Base-by-base conservation (phyloP, 35 echinoderm and acorn worm genomes). In the Hemicentrotus pulcherrimus region DNA sequence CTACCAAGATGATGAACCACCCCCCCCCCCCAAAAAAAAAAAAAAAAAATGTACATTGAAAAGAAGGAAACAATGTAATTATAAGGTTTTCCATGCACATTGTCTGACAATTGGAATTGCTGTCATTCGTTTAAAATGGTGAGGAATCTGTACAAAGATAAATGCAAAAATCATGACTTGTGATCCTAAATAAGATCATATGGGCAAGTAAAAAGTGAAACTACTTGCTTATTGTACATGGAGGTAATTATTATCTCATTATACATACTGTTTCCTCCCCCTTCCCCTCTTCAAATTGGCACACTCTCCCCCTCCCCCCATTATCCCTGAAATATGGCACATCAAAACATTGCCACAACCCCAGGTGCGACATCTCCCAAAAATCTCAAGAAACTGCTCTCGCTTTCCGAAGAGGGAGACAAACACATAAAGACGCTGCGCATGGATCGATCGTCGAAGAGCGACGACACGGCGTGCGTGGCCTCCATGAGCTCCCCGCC, bases 361-460 rank as follows among this genome's bases (percentile, higher is more conserved):
- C 33, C 92, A 99, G 98, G 98, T 91, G 98, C 97, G 45, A 99
- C 98, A 11, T 99, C 98, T 47, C 98, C 98, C 4, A 99, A 97
- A 88, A 96, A 97, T 86, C 97, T 99, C 31, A 96, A 96, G 94
- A 99, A 99, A 94, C 86, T 99, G 32, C 95, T 99, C 86, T 96
- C 97, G 32, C 86, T 99, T 30, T 99, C 98, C 24, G 98, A 99
- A 88, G 98, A 99, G 86, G 98, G 98, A 24, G 97, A 99, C 33
- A 97, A 95, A 90, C 94, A 97, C 45, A 92, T 97, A 46, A 99
- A 97, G 94, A 96, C 45, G 32, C 95, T 96, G 95, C 95, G 95
- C 48, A 88, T 96, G 61, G 92, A 97, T 24, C 91, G 94, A 86
- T 78, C 92, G 9, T 96, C 95, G 32, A 89, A 95, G 50, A 46